Conservation (phyloP, 2,797 vertebrate genomes). For the Manis pentadactyla region DNA sequence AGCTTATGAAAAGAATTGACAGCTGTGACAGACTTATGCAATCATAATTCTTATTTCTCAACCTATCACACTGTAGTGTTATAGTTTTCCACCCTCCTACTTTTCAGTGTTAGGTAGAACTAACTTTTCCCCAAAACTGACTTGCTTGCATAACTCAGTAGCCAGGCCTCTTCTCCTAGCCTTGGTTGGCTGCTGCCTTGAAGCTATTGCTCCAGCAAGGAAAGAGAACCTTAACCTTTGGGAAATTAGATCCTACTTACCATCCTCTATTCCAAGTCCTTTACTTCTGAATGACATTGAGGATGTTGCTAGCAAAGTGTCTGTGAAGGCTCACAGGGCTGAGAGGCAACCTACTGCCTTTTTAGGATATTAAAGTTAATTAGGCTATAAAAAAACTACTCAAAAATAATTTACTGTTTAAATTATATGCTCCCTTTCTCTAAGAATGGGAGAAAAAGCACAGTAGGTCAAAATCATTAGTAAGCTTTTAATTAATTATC, state of each 20-base stretch:
- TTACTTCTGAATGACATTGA: constrained; percentile 33
- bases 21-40: not conserved
- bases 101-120: constrained; percentile 1
- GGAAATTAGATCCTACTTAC: constrained; percentile 5
- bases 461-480: constrained; percentile 39
- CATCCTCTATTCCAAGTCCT: not conserved
- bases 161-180: not conserved
- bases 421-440: not conserved
- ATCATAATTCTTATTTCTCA: constrained; percentile 15
- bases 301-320: not conserved
- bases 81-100: not conserved
- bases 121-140: not conserved
- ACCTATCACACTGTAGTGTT: not conserved
- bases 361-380: not conserved
- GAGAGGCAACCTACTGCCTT: not conserved
- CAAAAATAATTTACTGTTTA: constrained; percentile 56
- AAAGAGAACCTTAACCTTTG: constrained; percentile 8
- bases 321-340: not conserved
- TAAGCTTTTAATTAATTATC: constrained; percentile 62
- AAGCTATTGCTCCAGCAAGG: not conserved
- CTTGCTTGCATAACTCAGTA: not conserved
- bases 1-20: constrained; percentile 15
- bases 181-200: not conserved
- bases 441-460: constrained; percentile 38
- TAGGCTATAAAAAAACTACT: constrained; percentile 49